A percentile compares a stretch with the other conserved stretches of the same genome.
Evolutionary conservation across 1,140 invertebrate species (phyloP).

Genomic region (Cryptotermes secundus): DNA sequence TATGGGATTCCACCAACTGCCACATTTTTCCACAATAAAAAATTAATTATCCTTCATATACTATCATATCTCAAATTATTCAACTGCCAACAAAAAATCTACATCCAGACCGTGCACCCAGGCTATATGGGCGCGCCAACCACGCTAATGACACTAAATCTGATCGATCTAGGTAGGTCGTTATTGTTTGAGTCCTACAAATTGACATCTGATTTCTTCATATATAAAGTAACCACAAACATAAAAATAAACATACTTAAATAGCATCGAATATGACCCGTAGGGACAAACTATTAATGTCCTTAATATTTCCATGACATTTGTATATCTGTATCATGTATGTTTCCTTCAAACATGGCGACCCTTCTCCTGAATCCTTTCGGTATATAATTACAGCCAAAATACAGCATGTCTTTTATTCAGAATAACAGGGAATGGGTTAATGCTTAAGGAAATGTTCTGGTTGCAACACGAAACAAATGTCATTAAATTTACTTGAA

Average conservation of each 20-base stretch:
- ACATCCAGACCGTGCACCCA: not conserved
- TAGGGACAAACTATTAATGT: not conserved
- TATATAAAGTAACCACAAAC: not conserved
- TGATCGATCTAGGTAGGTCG: conserved; percentile 22
- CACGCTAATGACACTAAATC: conserved; percentile 7
- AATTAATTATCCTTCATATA: too few species aligned
- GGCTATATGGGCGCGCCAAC: not conserved
- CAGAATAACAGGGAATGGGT: not conserved
- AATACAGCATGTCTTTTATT: conserved; percentile 35
- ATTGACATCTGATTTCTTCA: not conserved
- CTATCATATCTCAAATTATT: not conserved
- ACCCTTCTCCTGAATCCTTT: conserved; percentile 33
- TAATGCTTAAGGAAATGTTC: not conserved
- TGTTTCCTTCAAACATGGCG: conserved; percentile 39
- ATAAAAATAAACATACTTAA: not conserved
- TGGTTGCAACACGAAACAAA: not conserved
- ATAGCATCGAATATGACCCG: not conserved
- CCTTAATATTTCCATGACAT: not conserved
- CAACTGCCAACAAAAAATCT: not conserved
- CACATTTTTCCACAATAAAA: too few species aligned
- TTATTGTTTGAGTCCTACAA: not conserved
- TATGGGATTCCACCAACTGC: too few species aligned
- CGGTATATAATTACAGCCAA: conserved; percentile 37
- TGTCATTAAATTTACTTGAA: not conserved
- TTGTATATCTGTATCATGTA: not conserved